Evolutionary conservation across 2,888 invertebrate genomes (phyloP), one percentile per base, ranked within the genome.

Genomic region (Calameuta idolon): DNA sequence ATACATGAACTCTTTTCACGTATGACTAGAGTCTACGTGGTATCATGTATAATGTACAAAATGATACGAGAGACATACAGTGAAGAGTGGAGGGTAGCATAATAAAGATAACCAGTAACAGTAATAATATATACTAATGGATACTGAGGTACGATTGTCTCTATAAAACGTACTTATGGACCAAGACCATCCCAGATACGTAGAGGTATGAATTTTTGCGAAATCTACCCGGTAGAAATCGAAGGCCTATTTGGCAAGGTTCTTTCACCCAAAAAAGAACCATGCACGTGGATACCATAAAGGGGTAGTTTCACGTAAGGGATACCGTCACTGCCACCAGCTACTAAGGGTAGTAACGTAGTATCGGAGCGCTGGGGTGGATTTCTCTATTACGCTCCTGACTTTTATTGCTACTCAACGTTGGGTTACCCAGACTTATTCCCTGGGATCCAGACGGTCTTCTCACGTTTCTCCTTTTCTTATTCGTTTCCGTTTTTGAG

Each of bases 41-140:
- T 79, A 77, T 82, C 82, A 85, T 86, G 84, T 84, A 86, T 86
- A 86, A 86, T 87, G 86, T 82, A 86, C 83, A 77, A 80, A 83
- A 81, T 79, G 83, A 83, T 85, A 83, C 83, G 81, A 82, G 80
- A 83, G 82, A 86, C 85, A 84, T 15, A 23, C 2, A 15, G 23
- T 9, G 23, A 15, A 23, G 23, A 40, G 40, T 4, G 40, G 1
- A 55, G 55, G 9, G 55, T 55, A 55, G 23, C 15, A 23, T 9
- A 55, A 55, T 37, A 55, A 55, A 55, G 55, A 55, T 23, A 23
- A 9, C 55, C 9, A 55, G 15, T 55, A 55, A 55, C 55, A 55
- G 55, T 55, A 55, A 55, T 55, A 55, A 55, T 55, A 23, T 55
- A 55, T 55, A 55, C 55, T 55, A 55, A 55, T 23, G 55, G 9